Evolutionary conservation across 2,797 vertebrate species (phyloP), one percentile per base, ranked within the genome.

Genomic region (Enoplosus armatus): DNA sequence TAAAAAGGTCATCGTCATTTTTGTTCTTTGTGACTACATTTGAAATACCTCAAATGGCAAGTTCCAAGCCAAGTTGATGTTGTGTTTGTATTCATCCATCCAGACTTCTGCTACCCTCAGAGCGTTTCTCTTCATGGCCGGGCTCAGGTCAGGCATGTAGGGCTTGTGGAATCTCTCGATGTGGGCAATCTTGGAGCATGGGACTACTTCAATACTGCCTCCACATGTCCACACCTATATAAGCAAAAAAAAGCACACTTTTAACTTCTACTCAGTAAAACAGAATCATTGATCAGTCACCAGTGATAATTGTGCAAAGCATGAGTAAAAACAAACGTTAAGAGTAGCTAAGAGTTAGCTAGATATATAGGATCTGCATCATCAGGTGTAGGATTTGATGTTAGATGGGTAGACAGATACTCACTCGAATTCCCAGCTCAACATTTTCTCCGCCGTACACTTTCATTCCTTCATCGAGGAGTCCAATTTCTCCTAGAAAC

Each of bases 51-150:
- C 93, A 87, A 97, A 95, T 26, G 97, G 97, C 61, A 99, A 91
- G 76, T 97, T 98, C 98, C 97, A 99, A 0, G 96, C 97, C 92
- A 98, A 91, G 87, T 98, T 97, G 29, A 99, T 91, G 0, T 98
- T 97, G 0, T 96, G 95, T 85, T 98, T 99, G 92, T 97, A 99
- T 72, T 98, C 94, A 1, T 98, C 98, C 97, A 99, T 96, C 97
- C 98, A 98, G 66, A 98, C 93, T 85, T 98, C 98, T 0, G 97
- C 98, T 0, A 97, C 97, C 10, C 98, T 95, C 85, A 98, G 91
- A 0, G 97, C 97, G 0, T 99, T 99, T 77, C 97, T 97, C 88
- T 95, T 96, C 86, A 98, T 96, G 5, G 95, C 94, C 45, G 85
- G 87, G 29, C 90, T 90, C 0, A 98, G 96, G 85, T 99, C 97